phyloP scores from a whole-genome alignment of 2,113 vertebrate genomes.

The Hystrix cristata region DNA sequence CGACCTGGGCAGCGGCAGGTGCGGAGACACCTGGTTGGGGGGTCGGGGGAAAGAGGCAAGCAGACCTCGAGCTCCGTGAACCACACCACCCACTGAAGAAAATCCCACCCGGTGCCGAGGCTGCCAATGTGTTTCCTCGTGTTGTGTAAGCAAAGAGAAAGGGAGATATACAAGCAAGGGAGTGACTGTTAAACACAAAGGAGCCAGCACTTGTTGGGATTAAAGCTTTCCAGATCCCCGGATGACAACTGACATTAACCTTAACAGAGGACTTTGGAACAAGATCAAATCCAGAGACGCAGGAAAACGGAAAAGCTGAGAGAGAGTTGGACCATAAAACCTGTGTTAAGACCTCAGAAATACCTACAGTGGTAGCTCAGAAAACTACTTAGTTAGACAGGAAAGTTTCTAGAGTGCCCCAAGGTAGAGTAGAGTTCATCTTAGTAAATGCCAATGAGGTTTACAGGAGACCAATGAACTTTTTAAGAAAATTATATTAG shows the following conservation, averaged over 20 bases:
- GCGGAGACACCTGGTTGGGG: not conserved
- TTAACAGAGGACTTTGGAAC: not conserved
- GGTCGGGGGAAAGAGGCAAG: not conserved
- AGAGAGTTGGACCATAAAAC: not conserved
- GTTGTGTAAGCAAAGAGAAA: not conserved
- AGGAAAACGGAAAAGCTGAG: not conserved
- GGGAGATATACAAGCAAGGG: not conserved
- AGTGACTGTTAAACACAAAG: not conserved
- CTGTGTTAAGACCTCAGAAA: not conserved
- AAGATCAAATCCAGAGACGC: conserved; percentile 14
- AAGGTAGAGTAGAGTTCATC: not conserved
- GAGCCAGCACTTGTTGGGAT: not conserved
- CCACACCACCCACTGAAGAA: not conserved
- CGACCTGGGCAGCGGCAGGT: not conserved
- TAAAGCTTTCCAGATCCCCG: not conserved
- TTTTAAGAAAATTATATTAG: not conserved
- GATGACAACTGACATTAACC: not conserved
- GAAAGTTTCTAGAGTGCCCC: not conserved
- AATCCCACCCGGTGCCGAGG: not conserved
- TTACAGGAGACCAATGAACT: not conserved
- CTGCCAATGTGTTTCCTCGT: not conserved
- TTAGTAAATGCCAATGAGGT: not conserved
- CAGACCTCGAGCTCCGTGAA: not conserved
- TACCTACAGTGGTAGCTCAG: not conserved
- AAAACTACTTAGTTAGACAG: not conserved